Evolutionary conservation across 2,797 vertebrate species (phyloP).

Genomic region (Poecilia picta): DNA sequence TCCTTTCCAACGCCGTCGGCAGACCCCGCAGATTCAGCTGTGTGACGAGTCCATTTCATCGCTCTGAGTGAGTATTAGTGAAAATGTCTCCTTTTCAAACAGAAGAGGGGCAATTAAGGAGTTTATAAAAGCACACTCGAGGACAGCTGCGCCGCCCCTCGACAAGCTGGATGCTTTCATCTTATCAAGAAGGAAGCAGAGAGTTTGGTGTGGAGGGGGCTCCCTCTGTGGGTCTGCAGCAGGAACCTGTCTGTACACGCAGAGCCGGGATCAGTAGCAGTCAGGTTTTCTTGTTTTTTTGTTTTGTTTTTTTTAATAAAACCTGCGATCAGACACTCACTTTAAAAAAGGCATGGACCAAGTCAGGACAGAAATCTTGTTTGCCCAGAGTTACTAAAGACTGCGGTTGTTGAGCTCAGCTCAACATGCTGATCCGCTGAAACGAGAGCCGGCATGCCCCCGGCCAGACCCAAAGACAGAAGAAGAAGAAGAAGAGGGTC

Average conservation of each 20-base stretch:
- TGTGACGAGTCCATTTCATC: conserved; percentile 29
- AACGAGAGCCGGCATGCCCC: conserved; percentile 35
- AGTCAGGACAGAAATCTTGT: conserved; percentile 30
- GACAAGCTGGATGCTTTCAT: conserved; percentile 32
- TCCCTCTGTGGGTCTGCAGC: conserved; percentile 41
- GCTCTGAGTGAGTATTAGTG: conserved; percentile 30
- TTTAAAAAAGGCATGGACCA: conserved; percentile 33
- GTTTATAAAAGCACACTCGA: conserved; percentile 27
- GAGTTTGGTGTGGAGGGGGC: conserved; percentile 43
- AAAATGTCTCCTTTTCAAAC: conserved; percentile 34
- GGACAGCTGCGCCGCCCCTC: conserved; percentile 27
- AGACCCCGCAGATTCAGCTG: conserved; percentile 26
- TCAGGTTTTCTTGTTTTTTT: no score
- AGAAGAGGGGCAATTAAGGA: conserved; percentile 39
- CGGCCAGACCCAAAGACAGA: conserved; percentile 23
- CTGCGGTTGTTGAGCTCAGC: conserved; percentile 42
- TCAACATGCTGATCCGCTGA: conserved; percentile 37
- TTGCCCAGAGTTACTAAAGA: conserved; percentile 18
- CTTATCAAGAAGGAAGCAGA: conserved; percentile 21
- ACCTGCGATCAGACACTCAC: conserved; percentile 32
- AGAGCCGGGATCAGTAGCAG: no score
- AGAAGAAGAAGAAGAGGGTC: conserved; percentile 11
- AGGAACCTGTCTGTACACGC: conserved; percentile 67
- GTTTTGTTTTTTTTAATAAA: conserved; percentile 21
- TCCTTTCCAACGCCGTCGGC: conserved; percentile 9